Evolutionary conservation across 2,113 vertebrate genomes (phyloP), one percentile per base, ranked within the genome.

Genomic region (Balaeniceps rex): DNA sequence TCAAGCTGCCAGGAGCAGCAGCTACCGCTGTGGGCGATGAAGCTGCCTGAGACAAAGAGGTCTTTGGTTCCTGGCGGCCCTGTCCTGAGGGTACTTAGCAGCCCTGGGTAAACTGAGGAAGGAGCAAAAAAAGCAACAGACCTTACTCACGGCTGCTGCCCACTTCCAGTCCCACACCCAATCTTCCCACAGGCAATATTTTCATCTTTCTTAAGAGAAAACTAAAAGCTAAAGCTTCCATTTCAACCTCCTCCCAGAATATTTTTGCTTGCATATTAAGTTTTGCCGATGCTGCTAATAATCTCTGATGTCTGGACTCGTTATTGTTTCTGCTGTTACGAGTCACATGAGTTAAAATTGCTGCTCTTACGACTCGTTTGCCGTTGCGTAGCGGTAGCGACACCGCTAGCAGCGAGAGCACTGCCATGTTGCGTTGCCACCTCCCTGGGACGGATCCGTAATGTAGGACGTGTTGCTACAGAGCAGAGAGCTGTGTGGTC

Each of bases 401-500:
- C 5, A 15, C 15, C 1, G 2, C 26, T 9, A 29, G 46, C 46
- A 68, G 26, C 0, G 0, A 68, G 7, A 49, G 14, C 40, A 3
- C 7, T 9, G 2, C 4, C 0, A 0, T 19, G 21, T 25, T 22
- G 5, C 1, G 0, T 12, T 15, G 29, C 10, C 34, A 57, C 1
- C 46, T 65, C 75, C 22, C 0, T 38, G 2, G 1, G 25, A 7
- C 13, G 12, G 36, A 12, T 46, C 8, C 51, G 28, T 23, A 10
- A 29, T 5, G 24, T 7, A 14, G 33, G 26, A 12, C 31, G 31
- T 34, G 14, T 36, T 68, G 64, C 36, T 40, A 10, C 49, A 24
- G 19, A 72, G 25, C 34, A 52, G 25, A 84, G 52, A 66, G 16
- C 51, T 40, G 19, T 21, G 21, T 65, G 40, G 19, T 55, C 44